Conservation (phyloP, 2,888 invertebrate species). For the Diaprepes abbreviatus region DNA sequence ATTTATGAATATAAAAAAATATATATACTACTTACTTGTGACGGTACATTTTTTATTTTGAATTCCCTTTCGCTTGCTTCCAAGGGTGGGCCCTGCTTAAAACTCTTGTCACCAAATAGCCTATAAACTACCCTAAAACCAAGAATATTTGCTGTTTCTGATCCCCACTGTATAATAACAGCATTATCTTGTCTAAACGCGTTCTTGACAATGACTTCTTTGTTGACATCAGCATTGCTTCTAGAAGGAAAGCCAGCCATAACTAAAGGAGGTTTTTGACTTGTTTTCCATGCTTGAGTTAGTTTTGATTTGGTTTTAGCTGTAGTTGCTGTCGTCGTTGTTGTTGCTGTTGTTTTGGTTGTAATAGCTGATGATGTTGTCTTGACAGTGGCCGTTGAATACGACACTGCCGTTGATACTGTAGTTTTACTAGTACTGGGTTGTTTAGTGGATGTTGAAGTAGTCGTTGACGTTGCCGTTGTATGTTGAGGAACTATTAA, state of each 20-base stretch:
- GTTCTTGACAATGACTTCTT: conserved; percentile 87
- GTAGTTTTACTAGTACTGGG: conserved; percentile 57
- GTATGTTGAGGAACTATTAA: conserved; percentile 60
- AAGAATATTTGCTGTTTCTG: conserved; percentile 87
- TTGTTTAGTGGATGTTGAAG: conserved; percentile 57
- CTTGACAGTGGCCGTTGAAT: conserved; percentile 53
- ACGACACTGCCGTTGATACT: conserved; percentile 58
- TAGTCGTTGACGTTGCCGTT: conserved; percentile 50
- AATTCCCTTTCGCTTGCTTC: conserved; percentile 92
- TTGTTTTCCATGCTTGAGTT: conserved; percentile 65
- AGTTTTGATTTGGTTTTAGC: conserved; percentile 59
- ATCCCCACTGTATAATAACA: conserved; percentile 93
- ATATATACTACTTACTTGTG: conserved; percentile 74
- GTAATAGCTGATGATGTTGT: conserved; percentile 60
- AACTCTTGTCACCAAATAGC: conserved; percentile 89
- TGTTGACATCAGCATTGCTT: conserved; percentile 75
- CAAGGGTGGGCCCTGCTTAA: conserved; percentile 90
- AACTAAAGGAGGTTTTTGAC: conserved; percentile 79
- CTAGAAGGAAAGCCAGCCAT: conserved; percentile 78
- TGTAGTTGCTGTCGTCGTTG: conserved; percentile 62
- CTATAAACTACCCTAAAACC: conserved; percentile 92
- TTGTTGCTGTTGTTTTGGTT: conserved; percentile 63
- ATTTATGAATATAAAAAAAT: no score
- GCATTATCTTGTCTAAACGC: conserved; percentile 89
- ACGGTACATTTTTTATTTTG: conserved; percentile 92